A percentile compares a stretch with the other conserved stretches of the same genome.
phyloP scores from a whole-genome alignment of 2,113 vertebrate genomes.

The Monopterus albus region DNA sequence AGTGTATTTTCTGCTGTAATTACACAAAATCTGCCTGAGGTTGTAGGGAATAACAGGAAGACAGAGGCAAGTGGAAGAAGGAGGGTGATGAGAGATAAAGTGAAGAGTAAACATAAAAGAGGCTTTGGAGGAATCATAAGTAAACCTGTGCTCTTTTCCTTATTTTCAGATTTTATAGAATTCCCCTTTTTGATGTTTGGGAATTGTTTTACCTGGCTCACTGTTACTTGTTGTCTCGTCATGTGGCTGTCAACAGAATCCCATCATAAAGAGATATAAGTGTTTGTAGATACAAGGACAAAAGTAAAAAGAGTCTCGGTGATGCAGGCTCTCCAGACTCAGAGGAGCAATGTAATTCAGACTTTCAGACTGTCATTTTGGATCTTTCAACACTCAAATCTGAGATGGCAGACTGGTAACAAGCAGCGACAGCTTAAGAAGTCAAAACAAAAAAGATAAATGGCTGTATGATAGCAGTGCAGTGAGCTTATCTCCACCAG shows the following conservation, averaged over 20 bases:
- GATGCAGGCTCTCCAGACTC: constrained; percentile 12
- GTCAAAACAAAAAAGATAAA: constrained; percentile 44
- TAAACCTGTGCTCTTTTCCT: neutral
- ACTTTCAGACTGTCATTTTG: constrained; percentile 39
- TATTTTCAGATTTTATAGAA: neutral
- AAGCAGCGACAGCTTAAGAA: constrained; percentile 31
- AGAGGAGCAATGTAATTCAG: constrained; percentile 4
- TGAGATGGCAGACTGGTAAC: constrained; percentile 15
- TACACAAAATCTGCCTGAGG: neutral
- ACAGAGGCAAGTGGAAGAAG: neutral
- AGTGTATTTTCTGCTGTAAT: constrained; percentile 18
- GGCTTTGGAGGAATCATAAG: neutral
- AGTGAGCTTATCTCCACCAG: constrained; percentile 48
- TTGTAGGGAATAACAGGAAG: constrained; percentile 1
- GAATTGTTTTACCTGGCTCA: neutral
- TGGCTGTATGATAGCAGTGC: constrained; percentile 25
- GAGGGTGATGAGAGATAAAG: neutral
- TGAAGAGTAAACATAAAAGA: neutral
- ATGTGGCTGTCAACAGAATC: constrained; percentile 7
- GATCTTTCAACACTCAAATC: constrained; percentile 29
- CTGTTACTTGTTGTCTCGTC: neutral
- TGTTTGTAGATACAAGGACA: constrained; percentile 7
- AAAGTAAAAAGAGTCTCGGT: constrained; percentile 40
- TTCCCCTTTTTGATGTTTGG: neutral
- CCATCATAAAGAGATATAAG: constrained; percentile 2